A percentile compares a stretch with the other conserved stretches of the same genome.
Evolutionary conservation across 2,888 invertebrate species (phyloP).

Genomic region (Lasius platythorax): DNA sequence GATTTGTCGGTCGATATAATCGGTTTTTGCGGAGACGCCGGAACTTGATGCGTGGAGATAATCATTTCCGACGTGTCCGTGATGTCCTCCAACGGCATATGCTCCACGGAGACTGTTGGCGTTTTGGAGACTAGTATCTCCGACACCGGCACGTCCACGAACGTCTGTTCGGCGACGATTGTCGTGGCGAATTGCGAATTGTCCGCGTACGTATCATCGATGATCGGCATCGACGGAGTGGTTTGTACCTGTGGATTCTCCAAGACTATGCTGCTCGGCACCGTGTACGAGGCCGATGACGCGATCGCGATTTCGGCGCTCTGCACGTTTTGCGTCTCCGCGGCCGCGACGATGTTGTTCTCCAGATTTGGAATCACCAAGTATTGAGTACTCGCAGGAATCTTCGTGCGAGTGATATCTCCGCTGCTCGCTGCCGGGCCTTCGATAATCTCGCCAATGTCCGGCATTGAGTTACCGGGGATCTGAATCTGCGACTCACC

Average conservation of each 20-base stretch:
- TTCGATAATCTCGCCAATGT: constrained; percentile 81
- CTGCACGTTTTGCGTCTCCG: constrained; percentile 68
- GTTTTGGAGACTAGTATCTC: constrained; percentile 79
- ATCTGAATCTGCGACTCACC: constrained; percentile 77
- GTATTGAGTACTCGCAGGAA: constrained; percentile 77
- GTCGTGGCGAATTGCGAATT: constrained; percentile 72
- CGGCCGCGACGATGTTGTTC: constrained; percentile 69
- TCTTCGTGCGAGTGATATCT: constrained; percentile 47
- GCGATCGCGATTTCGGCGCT: constrained; percentile 65
- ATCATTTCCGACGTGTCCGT: constrained; percentile 67
- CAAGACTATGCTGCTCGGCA: constrained; percentile 78
- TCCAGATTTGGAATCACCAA: constrained; percentile 78
- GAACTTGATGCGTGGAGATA: constrained; percentile 56
- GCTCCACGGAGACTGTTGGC: constrained; percentile 57
- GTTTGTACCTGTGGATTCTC: constrained; percentile 78
- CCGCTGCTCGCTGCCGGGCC: constrained; percentile 59
- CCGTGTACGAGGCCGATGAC: constrained; percentile 79
- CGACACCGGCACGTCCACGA: constrained; percentile 76
- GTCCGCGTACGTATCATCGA: constrained; percentile 82
- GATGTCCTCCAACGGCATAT: constrained; percentile 57
- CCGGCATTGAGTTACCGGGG: constrained; percentile 82
- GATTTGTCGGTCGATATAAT: constrained; percentile 61
- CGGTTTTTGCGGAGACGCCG: constrained; percentile 62
- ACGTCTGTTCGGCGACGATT: constrained; percentile 71
- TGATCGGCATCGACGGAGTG: constrained; percentile 84